Evolutionary conservation across 2,888 invertebrate genomes (phyloP).

Genomic region (Stomorhina lunata): DNA sequence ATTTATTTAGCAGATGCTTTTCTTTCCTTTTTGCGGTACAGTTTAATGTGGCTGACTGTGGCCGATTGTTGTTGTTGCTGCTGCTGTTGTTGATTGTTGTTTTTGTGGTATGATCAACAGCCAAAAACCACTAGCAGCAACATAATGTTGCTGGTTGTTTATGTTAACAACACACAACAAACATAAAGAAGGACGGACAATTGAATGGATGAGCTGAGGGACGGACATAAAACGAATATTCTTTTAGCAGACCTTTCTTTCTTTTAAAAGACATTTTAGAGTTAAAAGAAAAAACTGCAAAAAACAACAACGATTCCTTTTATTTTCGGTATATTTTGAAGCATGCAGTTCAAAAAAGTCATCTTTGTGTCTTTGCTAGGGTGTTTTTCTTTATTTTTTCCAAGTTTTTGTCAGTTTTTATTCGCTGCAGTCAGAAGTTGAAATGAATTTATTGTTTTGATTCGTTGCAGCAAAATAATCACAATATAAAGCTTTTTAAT

Average conservation of each 20-base stretch:
- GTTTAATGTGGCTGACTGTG: conserved; percentile 53
- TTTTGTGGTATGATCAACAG: conserved; percentile 28
- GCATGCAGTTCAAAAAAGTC: conserved; percentile 61
- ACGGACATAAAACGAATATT: conserved; percentile 43
- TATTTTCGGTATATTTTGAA: conserved; percentile 56
- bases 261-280: neutral
- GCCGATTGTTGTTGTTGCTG: neutral
- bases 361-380: conserved; percentile 35
- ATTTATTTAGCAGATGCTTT: conserved; percentile 58
- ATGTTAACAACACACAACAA: conserved; percentile 41
- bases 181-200: neutral
- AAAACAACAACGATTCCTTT: conserved; percentile 28
- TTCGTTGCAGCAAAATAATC: no score
- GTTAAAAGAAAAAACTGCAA: neutral
- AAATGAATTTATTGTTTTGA: neutral
- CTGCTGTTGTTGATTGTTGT: conserved; percentile 11
- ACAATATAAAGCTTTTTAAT: no score
- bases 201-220: no score
- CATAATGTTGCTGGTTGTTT: conserved; percentile 45
- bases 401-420: neutral
- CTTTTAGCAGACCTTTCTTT: conserved; percentile 34
- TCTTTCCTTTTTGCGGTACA: conserved; percentile 52
- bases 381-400: conserved; percentile 23
- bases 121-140: conserved; percentile 43
- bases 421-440: neutral